A percentile compares a stretch with the other conserved stretches of the same genome.
phyloP scores from a whole-genome alignment of 2,113 vertebrate species.

The Leptobrachium leishanense region DNA sequence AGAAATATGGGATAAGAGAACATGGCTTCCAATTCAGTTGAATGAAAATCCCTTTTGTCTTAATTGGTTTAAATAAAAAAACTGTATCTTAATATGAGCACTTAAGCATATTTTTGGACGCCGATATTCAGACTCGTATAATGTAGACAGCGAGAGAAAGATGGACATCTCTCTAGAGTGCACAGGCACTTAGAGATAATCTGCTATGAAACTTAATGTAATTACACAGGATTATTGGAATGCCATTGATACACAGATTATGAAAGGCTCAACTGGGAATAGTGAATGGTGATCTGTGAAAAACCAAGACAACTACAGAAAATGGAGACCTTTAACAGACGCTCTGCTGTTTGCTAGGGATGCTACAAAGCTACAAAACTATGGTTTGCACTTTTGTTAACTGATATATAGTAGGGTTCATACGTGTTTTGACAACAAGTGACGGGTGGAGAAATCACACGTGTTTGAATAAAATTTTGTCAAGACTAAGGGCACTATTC shows the following conservation, averaged over 20 bases:
- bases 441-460: no score
- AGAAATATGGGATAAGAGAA: slow-evolving; percentile 77
- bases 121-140: slow-evolving; percentile 70
- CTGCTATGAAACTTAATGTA: slow-evolving; percentile 76
- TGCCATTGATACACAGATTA: slow-evolving; percentile 67
- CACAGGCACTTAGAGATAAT: slow-evolving; percentile 72
- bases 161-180: slow-evolving; percentile 71
- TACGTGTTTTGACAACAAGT: no score
- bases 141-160: slow-evolving; percentile 73
- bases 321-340: no score
- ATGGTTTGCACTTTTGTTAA: no score
- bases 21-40: slow-evolving; percentile 71
- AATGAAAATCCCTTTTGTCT: slow-evolving; percentile 74
- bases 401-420: no score
- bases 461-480: no score
- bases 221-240: slow-evolving; percentile 71
- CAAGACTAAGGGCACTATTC: no score
- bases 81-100: slow-evolving; percentile 70
- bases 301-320: slow-evolving; percentile 41
- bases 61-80: slow-evolving; percentile 77
- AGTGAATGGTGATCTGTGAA: slow-evolving; percentile 24
- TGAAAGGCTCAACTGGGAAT: slow-evolving; percentile 51
- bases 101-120: slow-evolving; percentile 66
- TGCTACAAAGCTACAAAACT: no score
- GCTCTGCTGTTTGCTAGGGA: no score